Evolutionary conservation across 2,888 invertebrate species (phyloP), one percentile per base, ranked within the genome.

Genomic region (Charanyca ferruginea): DNA sequence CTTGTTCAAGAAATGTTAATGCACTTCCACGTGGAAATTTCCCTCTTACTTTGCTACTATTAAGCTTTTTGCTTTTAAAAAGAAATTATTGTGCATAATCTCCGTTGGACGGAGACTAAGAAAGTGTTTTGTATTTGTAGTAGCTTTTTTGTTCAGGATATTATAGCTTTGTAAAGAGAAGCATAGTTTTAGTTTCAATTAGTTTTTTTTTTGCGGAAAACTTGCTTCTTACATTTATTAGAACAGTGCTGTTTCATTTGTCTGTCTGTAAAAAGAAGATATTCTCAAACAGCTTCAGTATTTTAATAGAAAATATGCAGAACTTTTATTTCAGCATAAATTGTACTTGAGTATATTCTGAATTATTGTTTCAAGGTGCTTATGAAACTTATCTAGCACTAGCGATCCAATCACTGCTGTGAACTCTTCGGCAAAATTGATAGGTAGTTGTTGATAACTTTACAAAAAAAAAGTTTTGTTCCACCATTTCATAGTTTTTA

Each of bases 1-100:
- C 72, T 77, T 78, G 68, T 79, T 81, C 82, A 81, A 83, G 84
- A 87, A 85, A 86, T 86, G 81, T 85, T 87, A 87, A 87, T 87
- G 82, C 81, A 85, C 79, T 85, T 83, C 81, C 73, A 73, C 62
- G 77, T 71, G 49, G 67, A 66, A 78, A 81, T 64, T 80, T 81
- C 47, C 67, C 70, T 77, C 66, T 80, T 80, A 54, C 68, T 70
- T 58, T 54, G 58, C 54, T 62, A 22, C 60, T 66, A 55, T 52
- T 66, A 68, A 73, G 62, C 52, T 79, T 77, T 75, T 76, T 68
- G 25, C 55, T 61, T 76, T 82, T 74, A 73, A 83, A 87, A 80
- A 80, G 48, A 84, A 84, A 85, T 85, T 77, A 86, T 85, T 85
- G 73, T 73, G 67, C 73, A 80, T 85, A 84, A 85, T 84, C 79